phyloP scores from a whole-genome alignment of 2,797 vertebrate genomes.

The Brachyalestes nurse region DNA sequence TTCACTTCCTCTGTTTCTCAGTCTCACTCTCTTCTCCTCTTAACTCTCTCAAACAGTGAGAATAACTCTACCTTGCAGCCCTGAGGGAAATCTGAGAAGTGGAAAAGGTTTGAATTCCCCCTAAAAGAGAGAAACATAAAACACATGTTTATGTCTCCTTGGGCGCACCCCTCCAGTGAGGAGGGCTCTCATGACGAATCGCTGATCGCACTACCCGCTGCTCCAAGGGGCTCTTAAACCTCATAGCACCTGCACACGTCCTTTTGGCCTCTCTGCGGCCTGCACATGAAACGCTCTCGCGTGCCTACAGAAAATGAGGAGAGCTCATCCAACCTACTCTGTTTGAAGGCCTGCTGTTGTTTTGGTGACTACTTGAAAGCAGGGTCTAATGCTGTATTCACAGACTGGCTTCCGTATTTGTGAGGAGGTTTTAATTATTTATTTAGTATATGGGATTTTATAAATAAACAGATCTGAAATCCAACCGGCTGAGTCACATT shows the following conservation, averaged over 20 bases:
- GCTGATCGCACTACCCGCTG: conserved; percentile 58
- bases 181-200: conserved; percentile 63
- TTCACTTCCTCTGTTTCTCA: conserved; percentile 8
- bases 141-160: conserved; percentile 64
- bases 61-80: conserved; percentile 71
- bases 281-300: conserved; percentile 10
- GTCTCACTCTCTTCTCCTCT: conserved; percentile 1
- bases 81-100: conserved; percentile 67
- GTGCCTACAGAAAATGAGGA: conserved; percentile 18
- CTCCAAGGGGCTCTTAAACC: conserved; percentile 56
- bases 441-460: too few relatives aligned
- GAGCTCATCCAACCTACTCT: conserved; percentile 18
- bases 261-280: conserved; percentile 28
- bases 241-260: conserved; percentile 62
- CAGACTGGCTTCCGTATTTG: background rate
- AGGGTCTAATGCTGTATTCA: background rate
- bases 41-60: conserved; percentile 39
- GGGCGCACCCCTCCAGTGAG: conserved; percentile 58
- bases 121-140: conserved; percentile 65
- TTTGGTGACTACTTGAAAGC: background rate
- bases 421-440: background rate
- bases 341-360: background rate
- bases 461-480: background rate
- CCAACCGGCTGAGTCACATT: background rate
- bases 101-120: conserved; percentile 65